Evolutionary conservation across 2,113 vertebrate species (phyloP).

Genomic region (Myxocyprinus asiaticus): DNA sequence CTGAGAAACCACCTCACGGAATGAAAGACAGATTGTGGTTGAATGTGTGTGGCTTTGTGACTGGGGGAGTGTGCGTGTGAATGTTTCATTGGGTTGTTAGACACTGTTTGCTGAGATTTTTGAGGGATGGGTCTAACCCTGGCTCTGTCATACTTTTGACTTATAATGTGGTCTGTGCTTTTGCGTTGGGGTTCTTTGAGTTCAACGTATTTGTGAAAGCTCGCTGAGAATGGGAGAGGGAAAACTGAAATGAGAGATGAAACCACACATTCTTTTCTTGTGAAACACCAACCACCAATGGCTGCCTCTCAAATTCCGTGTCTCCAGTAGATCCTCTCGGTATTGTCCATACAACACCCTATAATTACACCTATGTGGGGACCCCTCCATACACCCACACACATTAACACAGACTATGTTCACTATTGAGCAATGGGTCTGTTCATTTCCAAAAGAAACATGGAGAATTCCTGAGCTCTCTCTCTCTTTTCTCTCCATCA

Average conservation of each 20-base stretch:
- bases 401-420: constrained; percentile 42
- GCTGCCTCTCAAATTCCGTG: constrained; percentile 57
- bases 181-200: constrained; percentile 42
- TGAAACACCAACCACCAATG: constrained; percentile 74
- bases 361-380: neutral
- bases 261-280: constrained; percentile 74
- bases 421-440: constrained; percentile 66
- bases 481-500: constrained; percentile 33
- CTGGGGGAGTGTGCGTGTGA: too few species aligned
- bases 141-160: constrained; percentile 15
- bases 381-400: neutral
- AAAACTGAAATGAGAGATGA: constrained; percentile 37
- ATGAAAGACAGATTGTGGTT: constrained; percentile 36
- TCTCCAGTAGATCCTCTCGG: neutral
- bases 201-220: constrained; percentile 48
- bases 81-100: constrained; percentile 16
- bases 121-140: constrained; percentile 11
- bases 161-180: constrained; percentile 27
- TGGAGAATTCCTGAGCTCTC: constrained; percentile 56
- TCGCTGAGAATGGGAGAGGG: constrained; percentile 26
- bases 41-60: constrained; percentile 22
- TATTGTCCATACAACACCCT: neutral
- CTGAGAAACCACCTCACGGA: constrained; percentile 12
- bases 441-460: constrained; percentile 77
- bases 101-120: neutral